Evolutionary conservation across 2,888 invertebrate species (phyloP).

Genomic region (Imbricaverruca yamaguchii): DNA sequence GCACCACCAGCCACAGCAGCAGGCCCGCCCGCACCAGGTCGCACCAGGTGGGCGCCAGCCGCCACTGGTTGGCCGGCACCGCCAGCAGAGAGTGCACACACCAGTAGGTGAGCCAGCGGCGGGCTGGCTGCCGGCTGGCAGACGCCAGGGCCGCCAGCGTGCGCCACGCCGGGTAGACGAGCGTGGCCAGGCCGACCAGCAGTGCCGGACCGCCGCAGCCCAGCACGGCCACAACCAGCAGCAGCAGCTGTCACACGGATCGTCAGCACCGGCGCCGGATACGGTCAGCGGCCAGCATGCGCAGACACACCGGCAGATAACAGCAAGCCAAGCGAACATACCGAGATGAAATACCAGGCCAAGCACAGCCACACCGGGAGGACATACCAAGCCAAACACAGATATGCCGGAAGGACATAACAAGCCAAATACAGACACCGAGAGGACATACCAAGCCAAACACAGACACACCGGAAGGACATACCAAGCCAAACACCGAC

Average conservation of each 20-base stretch:
- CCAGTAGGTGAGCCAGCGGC: constrained; percentile 18
- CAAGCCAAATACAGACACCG: no score
- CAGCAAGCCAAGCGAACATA: not conserved
- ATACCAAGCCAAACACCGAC: no score
- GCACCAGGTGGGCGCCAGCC: not conserved
- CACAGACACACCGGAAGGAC: no score
- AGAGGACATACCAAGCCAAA: no score
- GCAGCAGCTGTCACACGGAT: not conserved
- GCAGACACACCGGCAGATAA: not conserved
- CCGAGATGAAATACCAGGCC: not conserved
- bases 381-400: no score
- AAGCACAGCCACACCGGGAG: not conserved
- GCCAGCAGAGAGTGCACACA: constrained; percentile 11
- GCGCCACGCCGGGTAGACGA: not conserved
- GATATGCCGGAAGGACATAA: no score
- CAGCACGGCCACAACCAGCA: not conserved
- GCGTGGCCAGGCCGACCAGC: not conserved
- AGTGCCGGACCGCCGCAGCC: not conserved
- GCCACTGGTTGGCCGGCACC: not conserved
- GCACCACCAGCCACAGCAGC: constrained; percentile 8
- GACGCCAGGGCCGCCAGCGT: not conserved
- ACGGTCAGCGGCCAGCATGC: not conserved
- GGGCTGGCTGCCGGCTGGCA: constrained; percentile 10
- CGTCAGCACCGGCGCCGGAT: not conserved
- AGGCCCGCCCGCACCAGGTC: not conserved